Percentiles rank a stretch among this genome's conserved stretches.
These are phyloP conservation scores for Catajapyx aquilonaris DNA, from an alignment of 1,140 invertebrate species.

Conservation along the genomic window DNA sequence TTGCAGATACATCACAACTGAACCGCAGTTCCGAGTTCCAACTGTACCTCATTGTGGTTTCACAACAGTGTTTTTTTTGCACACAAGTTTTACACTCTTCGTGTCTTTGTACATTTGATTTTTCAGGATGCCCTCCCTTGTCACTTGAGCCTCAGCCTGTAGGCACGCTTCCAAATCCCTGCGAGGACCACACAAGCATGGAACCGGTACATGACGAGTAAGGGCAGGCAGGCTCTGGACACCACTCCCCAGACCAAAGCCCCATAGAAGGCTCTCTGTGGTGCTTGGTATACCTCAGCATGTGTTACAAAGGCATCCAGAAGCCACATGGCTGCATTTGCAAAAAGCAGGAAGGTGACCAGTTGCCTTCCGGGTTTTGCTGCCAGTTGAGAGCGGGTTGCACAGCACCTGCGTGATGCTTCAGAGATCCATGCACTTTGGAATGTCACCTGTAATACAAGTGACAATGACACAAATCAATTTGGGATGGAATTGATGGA, in stretches of 20 bases:
- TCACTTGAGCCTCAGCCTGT: no score
- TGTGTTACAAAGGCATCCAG: constrained; percentile 45
- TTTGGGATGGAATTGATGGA: no score
- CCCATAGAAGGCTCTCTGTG: constrained; percentile 38
- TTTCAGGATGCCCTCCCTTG: no score
- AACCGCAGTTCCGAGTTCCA: no score
- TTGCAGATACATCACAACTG: no score
- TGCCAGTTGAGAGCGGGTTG: constrained; percentile 27
- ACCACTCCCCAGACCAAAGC: constrained; percentile 42
- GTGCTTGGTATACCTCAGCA: constrained; percentile 30
- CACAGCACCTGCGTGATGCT: constrained; percentile 28
- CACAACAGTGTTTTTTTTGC: no score
- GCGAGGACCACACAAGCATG: constrained; percentile 43
- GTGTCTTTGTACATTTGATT: no score
- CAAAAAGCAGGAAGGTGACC: constrained; percentile 41
- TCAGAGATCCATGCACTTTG: constrained; percentile 41
- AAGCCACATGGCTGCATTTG: constrained; percentile 43
- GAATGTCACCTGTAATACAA: no score
- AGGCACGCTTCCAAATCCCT: constrained; percentile 43
- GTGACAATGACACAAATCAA: no score
- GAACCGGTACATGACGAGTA: constrained; percentile 45
- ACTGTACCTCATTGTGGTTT: no score
- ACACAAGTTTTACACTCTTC: no score
- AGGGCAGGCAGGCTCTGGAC: constrained; percentile 28
- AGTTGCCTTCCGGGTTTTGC: constrained; percentile 40